Conservation (phyloP, 2,888 invertebrate genomes). For the Synergus umbraculus region DNA sequence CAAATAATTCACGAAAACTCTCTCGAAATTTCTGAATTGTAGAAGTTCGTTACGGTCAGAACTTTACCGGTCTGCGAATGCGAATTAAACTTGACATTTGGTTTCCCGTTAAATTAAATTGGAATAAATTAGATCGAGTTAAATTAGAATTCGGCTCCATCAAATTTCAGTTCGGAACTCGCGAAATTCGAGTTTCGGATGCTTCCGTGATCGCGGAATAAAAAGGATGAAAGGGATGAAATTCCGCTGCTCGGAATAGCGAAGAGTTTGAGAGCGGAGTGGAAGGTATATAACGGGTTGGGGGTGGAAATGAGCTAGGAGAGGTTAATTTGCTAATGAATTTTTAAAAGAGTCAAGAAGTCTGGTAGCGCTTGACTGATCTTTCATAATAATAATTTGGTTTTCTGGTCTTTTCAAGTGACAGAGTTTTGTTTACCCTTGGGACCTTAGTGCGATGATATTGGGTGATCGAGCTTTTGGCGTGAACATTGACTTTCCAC, state of each 20-base stretch:
- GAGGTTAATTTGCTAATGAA: constrained; percentile 68
- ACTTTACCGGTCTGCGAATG: constrained; percentile 16
- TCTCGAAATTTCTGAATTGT: constrained; percentile 1
- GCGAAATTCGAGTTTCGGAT: constrained; percentile 33
- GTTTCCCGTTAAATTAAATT: constrained; percentile 20
- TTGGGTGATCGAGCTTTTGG: constrained; percentile 12
- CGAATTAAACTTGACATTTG: constrained; percentile 24
- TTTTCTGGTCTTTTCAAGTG: constrained; percentile 50
- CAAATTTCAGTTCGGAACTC: constrained; percentile 42
- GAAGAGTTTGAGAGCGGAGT: constrained; percentile 10
- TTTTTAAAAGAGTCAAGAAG: constrained; percentile 59
- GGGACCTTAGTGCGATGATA: constrained; percentile 39
- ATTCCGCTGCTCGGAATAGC: constrained; percentile 22
- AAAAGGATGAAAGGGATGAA: constrained; percentile 19
- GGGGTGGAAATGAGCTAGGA: constrained; percentile 6
- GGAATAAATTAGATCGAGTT: constrained; percentile 41
- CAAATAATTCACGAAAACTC: neutral
- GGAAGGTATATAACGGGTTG: neutral
- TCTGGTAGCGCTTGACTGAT: constrained; percentile 44
- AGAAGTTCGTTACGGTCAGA: constrained; percentile 11
- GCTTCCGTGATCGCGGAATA: constrained; percentile 10
- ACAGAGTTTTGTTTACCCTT: constrained; percentile 58
- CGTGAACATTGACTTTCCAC: constrained; percentile 17
- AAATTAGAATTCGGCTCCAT: constrained; percentile 37
- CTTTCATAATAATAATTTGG: constrained; percentile 65